Evolutionary conservation across 2,113 vertebrate genomes (phyloP).

Genomic region (Corapipo altera): DNA sequence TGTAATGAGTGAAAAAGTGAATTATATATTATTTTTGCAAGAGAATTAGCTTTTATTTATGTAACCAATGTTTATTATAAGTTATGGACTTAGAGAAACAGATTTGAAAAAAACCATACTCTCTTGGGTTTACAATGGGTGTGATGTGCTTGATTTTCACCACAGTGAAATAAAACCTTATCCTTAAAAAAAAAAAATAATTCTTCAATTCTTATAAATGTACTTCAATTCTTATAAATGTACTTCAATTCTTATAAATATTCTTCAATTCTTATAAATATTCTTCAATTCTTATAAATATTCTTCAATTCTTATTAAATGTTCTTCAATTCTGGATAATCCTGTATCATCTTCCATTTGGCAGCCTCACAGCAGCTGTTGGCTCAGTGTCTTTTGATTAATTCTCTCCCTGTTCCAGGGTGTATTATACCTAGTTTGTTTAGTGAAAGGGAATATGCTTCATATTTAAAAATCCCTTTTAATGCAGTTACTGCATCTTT

Average conservation of each 20-base stretch:
- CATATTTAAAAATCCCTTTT: conserved; percentile 32
- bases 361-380: not conserved
- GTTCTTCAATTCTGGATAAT: not conserved
- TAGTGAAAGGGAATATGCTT: conserved; percentile 2
- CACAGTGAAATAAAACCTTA: not conserved
- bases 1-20: not conserved
- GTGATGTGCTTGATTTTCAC: not conserved
- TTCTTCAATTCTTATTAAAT: not conserved
- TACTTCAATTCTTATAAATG: not conserved
- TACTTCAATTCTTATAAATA: not conserved
- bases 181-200: not conserved
- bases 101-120: not conserved
- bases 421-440: conserved; percentile 31
- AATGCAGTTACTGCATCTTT: conserved; percentile 10
- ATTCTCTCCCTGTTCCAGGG: conserved; percentile 15
- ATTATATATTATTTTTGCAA: not conserved
- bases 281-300: not conserved
- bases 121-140: not conserved
- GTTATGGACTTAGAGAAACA: not conserved
- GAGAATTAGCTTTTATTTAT: conserved; percentile 24
- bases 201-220: not conserved
- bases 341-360: conserved; percentile 25
- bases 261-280: not conserved
- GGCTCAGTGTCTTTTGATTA: conserved; percentile 2
- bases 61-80: conserved; percentile 10